Percentiles rank a stretch among this genome's conserved stretches.
Evolutionary conservation across 2,113 vertebrate genomes (phyloP).

Genomic region (Bucco capensis): DNA sequence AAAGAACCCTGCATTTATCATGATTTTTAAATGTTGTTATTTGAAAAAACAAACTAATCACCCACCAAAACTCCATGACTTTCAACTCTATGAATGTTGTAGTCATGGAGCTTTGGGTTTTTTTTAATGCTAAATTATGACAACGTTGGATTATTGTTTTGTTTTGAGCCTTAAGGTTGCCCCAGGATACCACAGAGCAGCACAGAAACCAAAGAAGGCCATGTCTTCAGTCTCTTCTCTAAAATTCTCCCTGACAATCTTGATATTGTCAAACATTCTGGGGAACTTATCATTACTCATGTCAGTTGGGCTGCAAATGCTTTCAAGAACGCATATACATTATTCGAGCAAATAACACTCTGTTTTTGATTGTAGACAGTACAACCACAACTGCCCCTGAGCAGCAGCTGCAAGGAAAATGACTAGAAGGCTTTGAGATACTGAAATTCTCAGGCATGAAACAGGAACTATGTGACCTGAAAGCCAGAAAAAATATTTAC

Average conservation of each 20-base stretch:
- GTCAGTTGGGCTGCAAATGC: background rate
- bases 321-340: background rate
- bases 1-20: background rate
- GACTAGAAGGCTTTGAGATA: background rate
- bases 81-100: background rate
- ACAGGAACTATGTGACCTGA: background rate
- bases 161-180: background rate
- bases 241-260: background rate
- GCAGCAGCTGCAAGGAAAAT: background rate
- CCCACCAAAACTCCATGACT: background rate
- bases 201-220: background rate
- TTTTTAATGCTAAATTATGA: background rate
- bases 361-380: background rate
- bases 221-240: background rate
- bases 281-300: background rate
- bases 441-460: background rate
- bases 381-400: background rate
- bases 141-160: background rate
- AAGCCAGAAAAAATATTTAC: background rate
- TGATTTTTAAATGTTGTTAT: background rate
- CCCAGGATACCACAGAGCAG: background rate
- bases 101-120: accelerated
- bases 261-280: background rate
- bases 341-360: background rate
- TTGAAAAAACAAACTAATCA: background rate